These are phyloP conservation scores for Stictonetta naevosa DNA, from an alignment of 2,113 vertebrate genomes.

Conservation along the genomic window DNA sequence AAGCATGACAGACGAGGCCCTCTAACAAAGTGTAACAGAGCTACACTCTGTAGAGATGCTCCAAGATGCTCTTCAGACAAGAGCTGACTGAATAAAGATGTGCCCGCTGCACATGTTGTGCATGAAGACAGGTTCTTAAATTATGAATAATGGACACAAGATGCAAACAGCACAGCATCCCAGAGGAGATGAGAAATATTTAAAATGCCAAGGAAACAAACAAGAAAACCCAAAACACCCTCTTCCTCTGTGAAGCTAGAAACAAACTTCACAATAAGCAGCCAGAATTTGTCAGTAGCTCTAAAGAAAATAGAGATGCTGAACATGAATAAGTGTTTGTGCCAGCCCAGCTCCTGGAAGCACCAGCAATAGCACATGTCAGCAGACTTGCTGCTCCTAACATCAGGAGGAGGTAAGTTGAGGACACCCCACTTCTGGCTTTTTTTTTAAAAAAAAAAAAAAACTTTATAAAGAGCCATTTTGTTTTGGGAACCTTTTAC, in stretches of 20 bases:
- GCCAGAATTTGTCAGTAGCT: neutral
- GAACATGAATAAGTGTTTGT: neutral
- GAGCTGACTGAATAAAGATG: neutral
- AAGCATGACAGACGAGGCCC: neutral
- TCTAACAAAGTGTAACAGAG: neutral
- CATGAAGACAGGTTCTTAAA: neutral
- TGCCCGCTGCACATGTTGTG: neutral
- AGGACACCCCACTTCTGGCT: neutral
- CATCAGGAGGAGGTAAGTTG: rapidly evolving
- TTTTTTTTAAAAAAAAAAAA: too few species aligned
- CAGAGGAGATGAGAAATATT: neutral
- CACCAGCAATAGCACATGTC: neutral
- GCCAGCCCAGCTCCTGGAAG: neutral
- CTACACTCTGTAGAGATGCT: neutral
- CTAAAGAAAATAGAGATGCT: neutral
- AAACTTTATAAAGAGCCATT: neutral
- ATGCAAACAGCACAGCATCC: neutral
- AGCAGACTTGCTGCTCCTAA: neutral
- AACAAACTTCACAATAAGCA: neutral
- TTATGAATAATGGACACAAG: neutral
- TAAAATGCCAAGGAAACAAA: neutral
- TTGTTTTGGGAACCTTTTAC: rapidly evolving
- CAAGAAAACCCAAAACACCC: neutral
- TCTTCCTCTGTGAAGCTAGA: neutral
- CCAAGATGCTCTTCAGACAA: neutral